Evolutionary conservation across 2,888 invertebrate species (phyloP), one percentile per base, ranked within the genome.

Genomic region (Dryomyza anilis): DNA sequence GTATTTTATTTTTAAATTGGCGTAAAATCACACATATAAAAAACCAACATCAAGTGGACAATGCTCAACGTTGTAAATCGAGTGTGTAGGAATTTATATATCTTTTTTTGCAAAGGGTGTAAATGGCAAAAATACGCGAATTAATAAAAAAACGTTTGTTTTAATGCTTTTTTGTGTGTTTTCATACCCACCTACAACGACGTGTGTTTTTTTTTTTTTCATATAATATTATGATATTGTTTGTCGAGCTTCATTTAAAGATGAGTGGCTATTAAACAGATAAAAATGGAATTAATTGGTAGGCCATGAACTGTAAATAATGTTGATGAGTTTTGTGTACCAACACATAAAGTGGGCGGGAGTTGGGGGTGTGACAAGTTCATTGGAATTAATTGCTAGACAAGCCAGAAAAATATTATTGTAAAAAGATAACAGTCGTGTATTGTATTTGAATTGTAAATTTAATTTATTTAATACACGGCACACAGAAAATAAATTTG

Each of bases 211-310:
- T 39, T n/a, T 43, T 7, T 23, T 39, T 25, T 21, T 45, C 8
- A 4, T 27, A 23, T 55, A 3, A n/a, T 48, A 52, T 27, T 52
- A 23, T 52, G 16, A 60, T 39, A 50, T 39, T 39, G 60, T 52
- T 60, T 52, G 50, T 25, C 62, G 50, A 45, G 65, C 65, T 65
- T 61, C 64, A 64, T 64, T 64, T 64, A 64, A 55, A 45, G 63
- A 60, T 63, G 63, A 67, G 67, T 65, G 68, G 66, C 64, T 64
- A 68, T 68, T 66, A 62, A 67, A 66, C 36, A 45, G 64, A 64
- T 63, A 58, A 63, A 57, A 68, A 68, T 62, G 66, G 64, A 52
- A 68, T 68, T 68, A 68, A 68, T 68, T 68, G 66, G 67, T 43
- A 53, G 58, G 60, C 60, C 53, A 63, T 59, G 65, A 67, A 65